Evolutionary conservation across 2,797 vertebrate species (phyloP).

Genomic region (Cheirogaleus major): DNA sequence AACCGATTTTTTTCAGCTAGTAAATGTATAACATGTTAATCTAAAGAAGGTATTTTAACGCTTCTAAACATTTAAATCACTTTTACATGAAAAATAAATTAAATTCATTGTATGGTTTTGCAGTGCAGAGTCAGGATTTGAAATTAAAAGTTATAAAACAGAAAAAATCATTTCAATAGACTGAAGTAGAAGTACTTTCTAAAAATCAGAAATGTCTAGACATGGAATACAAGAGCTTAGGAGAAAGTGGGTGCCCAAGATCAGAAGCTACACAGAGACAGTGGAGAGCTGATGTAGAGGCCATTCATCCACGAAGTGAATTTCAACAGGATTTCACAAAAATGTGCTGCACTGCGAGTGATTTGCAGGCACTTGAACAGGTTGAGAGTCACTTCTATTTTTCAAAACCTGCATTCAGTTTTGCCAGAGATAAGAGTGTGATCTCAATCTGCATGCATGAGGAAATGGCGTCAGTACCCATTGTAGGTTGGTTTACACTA

Average conservation of each 20-base stretch:
- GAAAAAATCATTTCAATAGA: neutral
- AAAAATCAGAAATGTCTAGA: neutral
- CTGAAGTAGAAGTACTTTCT: neutral
- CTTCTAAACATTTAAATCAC: neutral
- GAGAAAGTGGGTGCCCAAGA: fast-evolving
- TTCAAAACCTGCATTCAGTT: neutral
- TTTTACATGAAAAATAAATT: neutral
- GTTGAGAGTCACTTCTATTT: neutral
- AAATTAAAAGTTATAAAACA: neutral
- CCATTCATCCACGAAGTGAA: neutral
- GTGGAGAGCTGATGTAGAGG: fast-evolving
- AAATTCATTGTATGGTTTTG: neutral
- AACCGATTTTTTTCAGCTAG: neutral
- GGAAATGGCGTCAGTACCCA: fast-evolving
- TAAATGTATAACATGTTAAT: neutral
- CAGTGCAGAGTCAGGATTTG: neutral
- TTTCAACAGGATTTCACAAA: neutral
- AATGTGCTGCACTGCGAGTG: neutral
- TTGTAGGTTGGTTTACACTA: fast-evolving
- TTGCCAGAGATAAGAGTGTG: neutral
- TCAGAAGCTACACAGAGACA: neutral
- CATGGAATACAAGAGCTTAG: fast-evolving
- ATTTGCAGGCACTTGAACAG: neutral
- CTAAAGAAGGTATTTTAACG: neutral
- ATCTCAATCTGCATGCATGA: fast-evolving